phyloP scores from a whole-genome alignment of 2,797 vertebrate species.

The Clarias fuscus region DNA sequence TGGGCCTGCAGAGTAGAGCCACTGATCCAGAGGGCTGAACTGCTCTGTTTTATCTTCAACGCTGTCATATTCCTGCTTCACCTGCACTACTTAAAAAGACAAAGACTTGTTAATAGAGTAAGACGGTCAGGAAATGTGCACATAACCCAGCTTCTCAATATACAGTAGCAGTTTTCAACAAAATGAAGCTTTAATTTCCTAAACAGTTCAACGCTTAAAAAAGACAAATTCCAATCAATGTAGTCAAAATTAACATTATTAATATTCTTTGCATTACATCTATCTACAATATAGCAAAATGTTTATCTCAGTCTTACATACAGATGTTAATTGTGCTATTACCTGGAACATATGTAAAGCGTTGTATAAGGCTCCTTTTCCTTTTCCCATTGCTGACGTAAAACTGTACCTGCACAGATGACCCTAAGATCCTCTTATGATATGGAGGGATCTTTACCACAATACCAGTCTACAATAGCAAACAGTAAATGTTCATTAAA shows the following conservation, averaged over 20 bases:
- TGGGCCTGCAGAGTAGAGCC: constrained; percentile 75
- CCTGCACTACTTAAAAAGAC: constrained; percentile 65
- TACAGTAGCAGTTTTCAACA: too few relatives aligned
- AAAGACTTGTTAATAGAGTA: constrained; percentile 2
- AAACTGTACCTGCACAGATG: constrained; percentile 88
- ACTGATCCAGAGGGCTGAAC: constrained; percentile 67
- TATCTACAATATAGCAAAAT: not conserved
- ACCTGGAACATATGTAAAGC: constrained; percentile 89
- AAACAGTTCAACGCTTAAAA: not conserved
- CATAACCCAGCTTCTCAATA: not conserved
- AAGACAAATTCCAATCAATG: not conserved
- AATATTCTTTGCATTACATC: not conserved
- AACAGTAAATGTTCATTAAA: not conserved
- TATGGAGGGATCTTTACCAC: constrained; percentile 88
- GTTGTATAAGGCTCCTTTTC: constrained; percentile 86
- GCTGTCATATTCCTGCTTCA: constrained; percentile 85
- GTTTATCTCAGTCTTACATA: not conserved
- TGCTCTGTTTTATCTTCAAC: constrained; percentile 73
- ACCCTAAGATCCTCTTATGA: constrained; percentile 79
- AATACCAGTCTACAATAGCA: constrained; percentile 78
- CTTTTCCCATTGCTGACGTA: constrained; percentile 93
- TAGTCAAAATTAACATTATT: not conserved
- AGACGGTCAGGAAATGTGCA: not conserved
- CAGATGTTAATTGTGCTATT: constrained; percentile 42
- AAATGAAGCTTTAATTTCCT: not conserved